A percentile compares a stretch with the other conserved stretches of the same genome.
Evolutionary conservation across 1,140 invertebrate genomes (phyloP).

Genomic region (Doryteuthis pealeii): DNA sequence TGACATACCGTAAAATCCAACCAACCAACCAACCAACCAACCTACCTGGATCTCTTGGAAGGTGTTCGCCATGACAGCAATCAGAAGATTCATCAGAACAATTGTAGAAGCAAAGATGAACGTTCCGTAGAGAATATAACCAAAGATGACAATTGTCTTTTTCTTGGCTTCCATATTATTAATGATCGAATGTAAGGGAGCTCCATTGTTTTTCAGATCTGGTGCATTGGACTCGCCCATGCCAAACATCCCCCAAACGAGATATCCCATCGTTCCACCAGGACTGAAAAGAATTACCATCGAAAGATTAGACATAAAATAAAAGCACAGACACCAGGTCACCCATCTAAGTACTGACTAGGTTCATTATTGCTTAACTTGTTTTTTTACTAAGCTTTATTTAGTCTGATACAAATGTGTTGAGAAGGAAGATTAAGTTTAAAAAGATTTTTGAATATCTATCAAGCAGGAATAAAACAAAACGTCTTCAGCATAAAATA

Average conservation of each 20-base stretch:
- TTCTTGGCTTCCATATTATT: conserved; percentile 29
- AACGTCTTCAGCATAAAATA: too few relatives aligned
- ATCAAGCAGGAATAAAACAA: too few relatives aligned
- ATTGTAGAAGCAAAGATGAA: conserved; percentile 96
- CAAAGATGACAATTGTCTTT: conserved; percentile 24
- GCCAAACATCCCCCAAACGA: conserved; percentile 41
- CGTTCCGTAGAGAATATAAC: conserved; percentile 77
- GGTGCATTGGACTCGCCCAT: conserved; percentile 35
- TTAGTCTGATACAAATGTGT: too few relatives aligned
- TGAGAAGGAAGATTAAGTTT: too few relatives aligned
- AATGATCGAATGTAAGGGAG: conserved; percentile 32
- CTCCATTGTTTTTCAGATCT: conserved; percentile 12
- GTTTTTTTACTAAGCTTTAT: too few relatives aligned
- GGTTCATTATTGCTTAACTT: too few relatives aligned
- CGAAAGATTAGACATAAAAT: too few relatives aligned
- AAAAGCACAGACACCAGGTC: too few relatives aligned
- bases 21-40: too few relatives aligned
- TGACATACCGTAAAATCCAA: too few relatives aligned
- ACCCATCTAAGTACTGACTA: too few relatives aligned
- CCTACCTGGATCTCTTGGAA: conserved; percentile 93
- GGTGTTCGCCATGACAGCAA: conserved; percentile 99
- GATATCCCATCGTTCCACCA: conserved; percentile 27
- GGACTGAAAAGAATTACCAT: conserved; percentile 29
- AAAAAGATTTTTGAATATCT: too few relatives aligned
- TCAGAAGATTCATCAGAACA: conserved; percentile 95